Evolutionary conservation across 2,797 vertebrate species (phyloP).

Genomic region (Taenioides sp.): DNA sequence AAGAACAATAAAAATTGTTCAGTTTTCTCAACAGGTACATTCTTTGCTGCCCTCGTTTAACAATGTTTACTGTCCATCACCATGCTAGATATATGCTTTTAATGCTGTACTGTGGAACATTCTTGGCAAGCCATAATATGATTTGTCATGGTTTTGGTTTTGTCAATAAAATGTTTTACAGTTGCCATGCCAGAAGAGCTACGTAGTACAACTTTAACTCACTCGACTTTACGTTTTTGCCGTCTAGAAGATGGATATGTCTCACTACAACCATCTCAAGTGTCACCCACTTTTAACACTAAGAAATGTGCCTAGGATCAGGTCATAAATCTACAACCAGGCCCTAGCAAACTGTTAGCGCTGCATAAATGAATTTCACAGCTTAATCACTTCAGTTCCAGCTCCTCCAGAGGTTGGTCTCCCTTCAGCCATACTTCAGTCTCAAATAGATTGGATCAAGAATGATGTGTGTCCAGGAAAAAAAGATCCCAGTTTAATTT

Average conservation of each 20-base stretch:
- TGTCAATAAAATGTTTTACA: too few species aligned
- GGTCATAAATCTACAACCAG: slow-evolving; percentile 50
- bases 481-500: slow-evolving; percentile 23
- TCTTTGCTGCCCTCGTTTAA: too few species aligned
- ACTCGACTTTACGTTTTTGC: neutral
- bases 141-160: too few species aligned
- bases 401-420: slow-evolving; percentile 73
- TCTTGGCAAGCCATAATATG: too few species aligned
- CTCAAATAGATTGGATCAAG: slow-evolving; percentile 83
- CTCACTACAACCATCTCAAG: slow-evolving; percentile 30
- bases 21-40: too few species aligned
- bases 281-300: slow-evolving; percentile 57
- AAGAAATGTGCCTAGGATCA: slow-evolving; percentile 42
- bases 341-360: slow-evolving; percentile 37
- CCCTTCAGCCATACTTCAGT: slow-evolving; percentile 75
- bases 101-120: too few species aligned
- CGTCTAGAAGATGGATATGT: neutral
- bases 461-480: slow-evolving; percentile 57
- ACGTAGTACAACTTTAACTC: too few species aligned
- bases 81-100: too few species aligned
- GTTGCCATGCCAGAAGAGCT: too few species aligned
- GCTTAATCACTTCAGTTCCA: slow-evolving; percentile 65
- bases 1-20: too few species aligned
- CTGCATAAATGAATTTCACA: slow-evolving; percentile 50
- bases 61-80: too few species aligned